Base-by-base conservation (phyloP, 2,888 invertebrate species). In the Sphinx pinastri region DNA sequence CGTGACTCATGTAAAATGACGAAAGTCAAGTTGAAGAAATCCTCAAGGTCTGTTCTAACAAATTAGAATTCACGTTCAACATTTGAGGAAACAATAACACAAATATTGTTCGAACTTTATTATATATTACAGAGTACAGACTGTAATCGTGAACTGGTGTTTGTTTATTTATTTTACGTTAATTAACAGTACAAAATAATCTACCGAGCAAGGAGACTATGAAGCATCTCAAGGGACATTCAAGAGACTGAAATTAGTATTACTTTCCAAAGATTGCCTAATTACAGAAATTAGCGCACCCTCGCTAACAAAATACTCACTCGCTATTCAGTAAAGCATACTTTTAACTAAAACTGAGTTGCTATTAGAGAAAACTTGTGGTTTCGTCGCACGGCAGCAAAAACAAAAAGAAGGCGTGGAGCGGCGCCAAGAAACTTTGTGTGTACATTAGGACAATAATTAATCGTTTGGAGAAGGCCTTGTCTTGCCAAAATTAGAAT, bases 1-100 rank as follows among this genome's bases (percentile, higher is more conserved):
- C 76, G 90, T 94, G 94, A 94, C 81, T 94, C 93, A 94, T 87
- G 81, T 88, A 93, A 91, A 92, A 94, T 93, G 94, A 90, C 94
- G 91, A 94, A 92, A 93, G 93, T 93, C 81, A 94, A 93, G 88
- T 90, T 93, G 90, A 94, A 94, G 84, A 86, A 85, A 82, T 84
- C 77, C 72, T 79, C 88, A 84, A 88, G 86, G 86, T 77, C 81
- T 76, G 79, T 76, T 74, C 81, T 81, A 80, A 82, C 83, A 76
- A 81, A 82, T 75, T 82, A 82, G 79, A 84, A 83, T 83, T 76
- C 81, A 78, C 80, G 78, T 81, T 58, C 72, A 68, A 71, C 75
- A 60, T 69, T 82, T 83, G 78, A 88, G 89, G 86, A 88, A 90
- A 87, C 84, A 84, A 83, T 78, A 82, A 84, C 82, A 84, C 79